Percentiles rank a stretch among this genome's conserved stretches.
These are phyloP conservation scores for Herminia tarsipennalis DNA, from an alignment of 2,888 invertebrate genomes.

Conservation along the genomic window DNA sequence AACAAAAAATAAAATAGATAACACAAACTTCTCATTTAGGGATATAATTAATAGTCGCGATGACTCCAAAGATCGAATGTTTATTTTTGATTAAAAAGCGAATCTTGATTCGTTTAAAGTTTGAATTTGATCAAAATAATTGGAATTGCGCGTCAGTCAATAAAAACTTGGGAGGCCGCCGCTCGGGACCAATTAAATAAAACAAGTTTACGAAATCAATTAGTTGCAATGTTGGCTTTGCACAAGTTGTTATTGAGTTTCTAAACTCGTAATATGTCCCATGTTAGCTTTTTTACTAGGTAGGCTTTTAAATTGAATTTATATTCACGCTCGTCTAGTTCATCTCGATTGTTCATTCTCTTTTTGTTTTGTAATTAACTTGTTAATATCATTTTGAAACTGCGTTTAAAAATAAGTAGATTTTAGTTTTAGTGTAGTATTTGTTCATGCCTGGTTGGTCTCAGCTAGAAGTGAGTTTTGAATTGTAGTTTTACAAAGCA, in stretches of 20 bases:
- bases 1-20: background rate
- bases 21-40: background rate
- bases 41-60: slow-evolving; percentile 17
- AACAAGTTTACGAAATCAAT: slow-evolving; percentile 76
- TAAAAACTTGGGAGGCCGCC: slow-evolving; percentile 62
- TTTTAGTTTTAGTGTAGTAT: no score
- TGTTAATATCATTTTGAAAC: background rate
- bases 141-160: slow-evolving; percentile 57
- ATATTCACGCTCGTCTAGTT: slow-evolving; percentile 9
- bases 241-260: slow-evolving; percentile 73
- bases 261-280: slow-evolving; percentile 61
- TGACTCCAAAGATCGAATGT: slow-evolving; percentile 15
- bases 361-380: background rate
- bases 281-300: slow-evolving; percentile 36
- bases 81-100: slow-evolving; percentile 31
- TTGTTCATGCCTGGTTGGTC: no score
- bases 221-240: slow-evolving; percentile 73
- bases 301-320: slow-evolving; percentile 39
- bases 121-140: slow-evolving; percentile 52
- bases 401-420: no score
- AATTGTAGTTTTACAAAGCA: no score
- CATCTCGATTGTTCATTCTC: background rate
- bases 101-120: slow-evolving; percentile 36
- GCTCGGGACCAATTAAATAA: slow-evolving; percentile 70
- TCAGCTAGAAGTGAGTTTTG: no score